phyloP scores from a whole-genome alignment of 35 echinoderm and acorn worm genomes.

The Apostichopus parvimensis region DNA sequence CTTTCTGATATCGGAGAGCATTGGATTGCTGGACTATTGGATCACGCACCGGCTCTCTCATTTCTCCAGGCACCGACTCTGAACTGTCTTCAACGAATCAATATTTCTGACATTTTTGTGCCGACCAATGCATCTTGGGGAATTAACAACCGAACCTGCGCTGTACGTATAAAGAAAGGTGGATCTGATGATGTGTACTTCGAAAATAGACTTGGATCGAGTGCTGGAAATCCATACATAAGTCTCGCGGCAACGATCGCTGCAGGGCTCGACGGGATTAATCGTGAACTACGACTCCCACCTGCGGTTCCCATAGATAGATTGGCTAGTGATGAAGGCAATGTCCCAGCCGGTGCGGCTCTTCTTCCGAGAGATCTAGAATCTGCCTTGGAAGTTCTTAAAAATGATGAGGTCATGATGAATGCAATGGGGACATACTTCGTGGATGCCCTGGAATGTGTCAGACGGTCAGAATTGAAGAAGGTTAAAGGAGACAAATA shows the following conservation, averaged over 20 bases:
- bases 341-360: neutral
- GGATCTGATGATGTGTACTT: slow-evolving; percentile 13
- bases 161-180: slow-evolving; percentile 37
- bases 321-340: neutral
- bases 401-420: neutral
- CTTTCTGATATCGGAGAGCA: slow-evolving; percentile 37
- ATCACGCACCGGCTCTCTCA: slow-evolving; percentile 49
- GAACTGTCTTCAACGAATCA: slow-evolving; percentile 35
- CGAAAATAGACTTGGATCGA: slow-evolving; percentile 43
- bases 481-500: neutral
- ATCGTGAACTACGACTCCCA: slow-evolving; percentile 22
- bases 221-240: slow-evolving; percentile 55
- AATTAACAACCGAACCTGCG: slow-evolving; percentile 49
- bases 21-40: slow-evolving; percentile 57
- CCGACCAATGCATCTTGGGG: slow-evolving; percentile 54
- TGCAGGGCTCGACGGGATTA: slow-evolving; percentile 55
- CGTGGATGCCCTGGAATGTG: neutral
- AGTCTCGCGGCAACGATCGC: slow-evolving; percentile 59
- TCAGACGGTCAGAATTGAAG: neutral
- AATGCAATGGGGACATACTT: neutral
- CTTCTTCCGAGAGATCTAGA: neutral
- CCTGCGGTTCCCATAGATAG: neutral
- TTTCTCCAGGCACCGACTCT: slow-evolving; percentile 44
- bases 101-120: neutral
- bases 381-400: neutral